Evolutionary conservation across 2,888 invertebrate species (phyloP), one percentile per base, ranked within the genome.

Genomic region (Salticus scenicus): DNA sequence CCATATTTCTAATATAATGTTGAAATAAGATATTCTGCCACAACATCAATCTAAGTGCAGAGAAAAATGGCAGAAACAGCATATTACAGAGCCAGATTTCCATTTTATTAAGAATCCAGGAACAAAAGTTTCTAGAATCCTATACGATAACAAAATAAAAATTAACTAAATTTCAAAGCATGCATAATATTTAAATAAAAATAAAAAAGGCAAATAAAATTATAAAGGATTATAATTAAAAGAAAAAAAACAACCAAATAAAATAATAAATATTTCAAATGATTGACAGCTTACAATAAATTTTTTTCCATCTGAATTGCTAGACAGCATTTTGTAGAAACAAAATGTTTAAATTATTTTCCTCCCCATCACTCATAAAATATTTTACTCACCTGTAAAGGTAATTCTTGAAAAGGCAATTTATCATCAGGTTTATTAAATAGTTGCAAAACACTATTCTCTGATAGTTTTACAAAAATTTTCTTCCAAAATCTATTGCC

Each of bases 351-450:
- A n/a, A n/a, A n/a, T n/a, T n/a, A n/a, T n/a, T n/a, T n/a, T n/a
- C n/a, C n/a, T n/a, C n/a, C n/a, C n/a, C n/a, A n/a, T n/a, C n/a
- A n/a, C 42, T 2, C 30, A 30, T 30, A 30, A 12, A 30, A 8
- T 30, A 30, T 14, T 0, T 27, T 57, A 47, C 71, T 79, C 79
- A 87, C 87, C 91, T 98, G 96, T 88, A 98, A 92, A 0, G 97
- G 97, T 89, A 98, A 92, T 92, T 98, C 98, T 92, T 98, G 98
- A 92, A 98, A 96, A 0, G 98, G 96, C 91, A 97, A 96, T 91
- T 96, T 96, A 90, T 97, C 97, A 0, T 94, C 94, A 76, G 94
- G 94, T 89, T 94, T 94, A 91, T 96, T 96, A 90, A 94, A 96
- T 81, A 98, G 92, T 91, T 97, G 97, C 85, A 99, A 93, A 66